Percentiles rank a stretch among this genome's conserved stretches.
Conservation (phyloP, 2,888 invertebrate species). For the Geotrupes spiniger region DNA sequence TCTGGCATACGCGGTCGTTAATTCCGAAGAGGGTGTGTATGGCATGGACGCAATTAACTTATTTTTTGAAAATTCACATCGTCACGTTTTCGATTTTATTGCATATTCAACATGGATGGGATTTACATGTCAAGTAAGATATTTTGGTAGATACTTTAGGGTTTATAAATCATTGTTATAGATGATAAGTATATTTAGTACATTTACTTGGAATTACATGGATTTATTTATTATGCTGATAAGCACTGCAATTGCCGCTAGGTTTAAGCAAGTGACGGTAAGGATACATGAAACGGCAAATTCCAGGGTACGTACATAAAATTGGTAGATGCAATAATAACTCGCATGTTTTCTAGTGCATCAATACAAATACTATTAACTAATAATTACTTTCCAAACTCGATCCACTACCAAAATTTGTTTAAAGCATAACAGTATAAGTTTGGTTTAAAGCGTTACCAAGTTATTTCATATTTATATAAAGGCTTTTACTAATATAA, state of each 20-base stretch:
- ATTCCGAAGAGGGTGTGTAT: background rate
- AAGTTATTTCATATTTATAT: too few relatives aligned
- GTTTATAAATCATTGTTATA: background rate
- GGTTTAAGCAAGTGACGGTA: constrained; percentile 11
- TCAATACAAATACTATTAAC: too few relatives aligned
- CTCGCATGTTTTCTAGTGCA: too few relatives aligned
- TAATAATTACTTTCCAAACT: too few relatives aligned
- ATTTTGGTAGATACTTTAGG: background rate
- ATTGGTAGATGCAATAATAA: background rate
- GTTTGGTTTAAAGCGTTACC: too few relatives aligned
- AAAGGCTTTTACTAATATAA: too few relatives aligned
- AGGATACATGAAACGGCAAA: background rate
- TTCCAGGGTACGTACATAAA: background rate
- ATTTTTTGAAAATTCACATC: background rate
- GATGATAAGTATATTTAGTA: constrained; percentile 14
- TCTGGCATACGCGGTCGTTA: background rate
- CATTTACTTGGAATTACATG: constrained; percentile 19
- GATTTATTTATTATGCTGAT: constrained; percentile 15
- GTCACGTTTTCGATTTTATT: constrained; percentile 2
- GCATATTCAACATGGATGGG: background rate
- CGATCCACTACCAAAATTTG: too few relatives aligned
- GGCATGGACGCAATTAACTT: constrained; percentile 1
- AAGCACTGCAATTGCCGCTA: constrained; percentile 2
- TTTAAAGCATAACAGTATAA: too few relatives aligned
- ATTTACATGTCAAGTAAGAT: constrained; percentile 6